Conservation (phyloP, 2,888 invertebrate species). For the Apeira syringaria region DNA sequence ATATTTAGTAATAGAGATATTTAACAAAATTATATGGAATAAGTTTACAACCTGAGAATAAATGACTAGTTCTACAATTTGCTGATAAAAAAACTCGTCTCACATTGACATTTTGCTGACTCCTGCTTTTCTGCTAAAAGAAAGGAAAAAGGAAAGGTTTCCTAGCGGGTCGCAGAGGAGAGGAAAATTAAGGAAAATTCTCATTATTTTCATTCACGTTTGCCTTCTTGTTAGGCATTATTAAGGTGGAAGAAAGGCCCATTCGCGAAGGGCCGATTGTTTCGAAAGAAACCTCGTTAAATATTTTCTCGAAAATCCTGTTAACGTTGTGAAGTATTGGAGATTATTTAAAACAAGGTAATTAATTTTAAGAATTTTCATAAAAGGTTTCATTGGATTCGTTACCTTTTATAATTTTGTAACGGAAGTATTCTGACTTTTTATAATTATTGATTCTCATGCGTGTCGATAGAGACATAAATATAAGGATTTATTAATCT, state of each 20-base stretch:
- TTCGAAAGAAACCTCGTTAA: constrained; percentile 35
- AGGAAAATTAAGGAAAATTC: constrained; percentile 42
- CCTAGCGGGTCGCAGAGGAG: constrained; percentile 31
- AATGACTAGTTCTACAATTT: no score
- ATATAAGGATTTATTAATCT: no score
- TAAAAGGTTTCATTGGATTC: no score
- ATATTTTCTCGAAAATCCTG: constrained; percentile 21
- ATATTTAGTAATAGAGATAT: no score
- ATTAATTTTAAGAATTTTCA: constrained; percentile 16
- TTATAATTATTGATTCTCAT: no score
- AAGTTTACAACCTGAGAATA: no score
- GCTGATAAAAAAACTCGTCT: constrained; percentile 20
- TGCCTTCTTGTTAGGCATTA: constrained; percentile 43
- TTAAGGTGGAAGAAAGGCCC: constrained; percentile 39
- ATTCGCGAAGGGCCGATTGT: constrained; percentile 36
- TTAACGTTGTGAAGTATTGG: constrained; percentile 18
- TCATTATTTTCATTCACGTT: constrained; percentile 44
- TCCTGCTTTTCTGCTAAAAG: constrained; percentile 25
- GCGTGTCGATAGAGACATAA: no score
- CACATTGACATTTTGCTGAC: constrained; percentile 32
- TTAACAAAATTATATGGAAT: no score
- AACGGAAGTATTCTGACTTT: no score
- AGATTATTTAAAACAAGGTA: constrained; percentile 29
- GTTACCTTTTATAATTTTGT: no score
- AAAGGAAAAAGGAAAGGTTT: constrained; percentile 35